Conservation (phyloP, 2,113 vertebrate genomes). For the Geococcyx californianus region DNA sequence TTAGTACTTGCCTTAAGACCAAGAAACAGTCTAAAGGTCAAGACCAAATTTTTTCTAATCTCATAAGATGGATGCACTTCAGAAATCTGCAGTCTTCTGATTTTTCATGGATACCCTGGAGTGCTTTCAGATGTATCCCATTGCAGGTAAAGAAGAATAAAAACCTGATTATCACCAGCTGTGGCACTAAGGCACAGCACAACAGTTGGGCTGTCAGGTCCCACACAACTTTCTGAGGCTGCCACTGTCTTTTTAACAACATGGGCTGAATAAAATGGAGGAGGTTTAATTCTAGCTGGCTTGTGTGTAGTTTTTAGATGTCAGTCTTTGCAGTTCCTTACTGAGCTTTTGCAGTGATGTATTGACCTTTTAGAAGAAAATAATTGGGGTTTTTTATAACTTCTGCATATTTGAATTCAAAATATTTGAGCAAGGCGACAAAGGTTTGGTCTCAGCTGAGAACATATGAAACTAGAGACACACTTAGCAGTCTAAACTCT, state of each 20-base stretch:
- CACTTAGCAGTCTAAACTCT: neutral
- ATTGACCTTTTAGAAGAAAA: neutral
- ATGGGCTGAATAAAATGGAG: neutral
- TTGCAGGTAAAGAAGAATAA: neutral
- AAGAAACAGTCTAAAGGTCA: neutral
- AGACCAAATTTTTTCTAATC: neutral
- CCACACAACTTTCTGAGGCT: neutral
- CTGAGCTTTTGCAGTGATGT: neutral
- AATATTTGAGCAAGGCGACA: accelerated
- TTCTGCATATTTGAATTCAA: neutral
- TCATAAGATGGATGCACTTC: neutral
- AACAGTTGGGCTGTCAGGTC: neutral
- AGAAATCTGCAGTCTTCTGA: neutral
- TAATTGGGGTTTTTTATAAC: neutral
- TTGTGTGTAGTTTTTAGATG: neutral
- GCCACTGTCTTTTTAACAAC: neutral
- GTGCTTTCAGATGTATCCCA: neutral
- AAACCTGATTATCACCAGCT: neutral
- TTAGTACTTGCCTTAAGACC: neutral
- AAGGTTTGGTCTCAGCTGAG: neutral
- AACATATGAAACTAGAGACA: accelerated
- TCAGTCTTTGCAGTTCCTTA: neutral
- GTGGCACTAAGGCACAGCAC: neutral
- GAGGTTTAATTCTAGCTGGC: neutral
- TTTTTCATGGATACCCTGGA: neutral